Evolutionary conservation across 92 coral and sea anemone species (phyloP).

Genomic region (Plumapathes pennacea): DNA sequence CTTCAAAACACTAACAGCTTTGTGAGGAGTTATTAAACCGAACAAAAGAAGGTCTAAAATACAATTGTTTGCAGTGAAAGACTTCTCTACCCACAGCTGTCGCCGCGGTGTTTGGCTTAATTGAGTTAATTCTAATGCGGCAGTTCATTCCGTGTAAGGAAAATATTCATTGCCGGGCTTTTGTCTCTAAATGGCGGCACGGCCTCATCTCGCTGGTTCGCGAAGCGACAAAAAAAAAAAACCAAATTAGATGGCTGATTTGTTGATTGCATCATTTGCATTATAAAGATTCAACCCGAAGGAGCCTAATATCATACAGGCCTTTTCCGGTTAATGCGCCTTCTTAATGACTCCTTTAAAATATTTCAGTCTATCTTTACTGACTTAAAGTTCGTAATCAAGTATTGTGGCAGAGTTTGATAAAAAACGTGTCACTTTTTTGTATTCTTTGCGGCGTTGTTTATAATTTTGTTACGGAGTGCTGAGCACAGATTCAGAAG

Average conservation of each 20-base stretch:
- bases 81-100: constrained; percentile 68
- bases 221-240: constrained; percentile 83
- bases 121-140: constrained; percentile 84
- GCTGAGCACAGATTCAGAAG: too few relatives aligned
- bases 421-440: too few relatives aligned
- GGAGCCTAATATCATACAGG: constrained; percentile 73
- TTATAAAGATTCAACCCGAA: constrained; percentile 76
- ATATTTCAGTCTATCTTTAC: constrained; percentile 4
- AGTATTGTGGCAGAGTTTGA: too few relatives aligned
- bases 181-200: constrained; percentile 80
- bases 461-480: too few relatives aligned
- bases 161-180: constrained; percentile 72
- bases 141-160: constrained; percentile 73
- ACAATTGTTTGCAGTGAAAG: constrained; percentile 68
- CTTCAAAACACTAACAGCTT: constrained; percentile 51
- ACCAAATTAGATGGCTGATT: constrained; percentile 82
- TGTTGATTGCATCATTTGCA: constrained; percentile 93
- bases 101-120: constrained; percentile 67
- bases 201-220: constrained; percentile 76
- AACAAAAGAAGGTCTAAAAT: constrained; percentile 77
- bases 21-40: constrained; percentile 51
- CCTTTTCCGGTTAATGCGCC: constrained; percentile 85
- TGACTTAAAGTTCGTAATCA: not conserved
- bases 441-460: not conserved
- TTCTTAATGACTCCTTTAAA: constrained; percentile 50